Base-by-base conservation (phyloP, 1,140 invertebrate genomes). In the Globodera rostochiensis region DNA sequence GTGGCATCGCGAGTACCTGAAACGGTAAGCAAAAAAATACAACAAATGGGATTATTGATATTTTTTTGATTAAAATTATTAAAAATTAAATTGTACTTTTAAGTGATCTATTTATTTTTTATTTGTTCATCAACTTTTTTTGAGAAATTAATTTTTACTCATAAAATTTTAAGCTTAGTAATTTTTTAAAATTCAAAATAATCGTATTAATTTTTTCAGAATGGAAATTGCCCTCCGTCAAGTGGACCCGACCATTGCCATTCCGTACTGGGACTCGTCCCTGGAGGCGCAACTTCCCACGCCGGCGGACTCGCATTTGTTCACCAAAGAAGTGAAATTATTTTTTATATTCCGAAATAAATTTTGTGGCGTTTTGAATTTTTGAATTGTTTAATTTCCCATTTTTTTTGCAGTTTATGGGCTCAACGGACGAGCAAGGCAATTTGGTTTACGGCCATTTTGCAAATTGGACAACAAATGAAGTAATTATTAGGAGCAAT, bases 211-310 rank as follows among this genome's bases (percentile, higher is more conserved):
- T 3, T 45, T n/a, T 4, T 82, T 73, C 3, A 84, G 88, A 76
- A 77, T 77, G 47, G 85, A 86, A 76, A 87, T 86, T 60, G 86
- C 84, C 9, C 47, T 86, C 21, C 86, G 85, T 47, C 50, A 85
- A 46, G 53, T 83, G 67, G 86, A 86, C 50, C 86, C 85, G 49
- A 77, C 70, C 9, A 19, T 86, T 13, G 79, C 84, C 4, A 66
- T 86, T 21, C 86, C 85, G 6, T 86, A 86, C 64, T 84, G 83
- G 83, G 83, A 83, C 49, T 85, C 82, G 1, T 84, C 87, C 7
- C n/a, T 91, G 13, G 91, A 91, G 74, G 74, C 78, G 15, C 87
- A 85, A 71, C 81, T 91, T 66, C 85, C 86, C 0, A 85, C 88
- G 76, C 86, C 88, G 15, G 57, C 78, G 45, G 79, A 87, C 25